A percentile compares a stretch with the other conserved stretches of the same genome.
These are phyloP conservation scores for Otus sunia DNA, from an alignment of 2,113 vertebrate species.

Conservation along the genomic window DNA sequence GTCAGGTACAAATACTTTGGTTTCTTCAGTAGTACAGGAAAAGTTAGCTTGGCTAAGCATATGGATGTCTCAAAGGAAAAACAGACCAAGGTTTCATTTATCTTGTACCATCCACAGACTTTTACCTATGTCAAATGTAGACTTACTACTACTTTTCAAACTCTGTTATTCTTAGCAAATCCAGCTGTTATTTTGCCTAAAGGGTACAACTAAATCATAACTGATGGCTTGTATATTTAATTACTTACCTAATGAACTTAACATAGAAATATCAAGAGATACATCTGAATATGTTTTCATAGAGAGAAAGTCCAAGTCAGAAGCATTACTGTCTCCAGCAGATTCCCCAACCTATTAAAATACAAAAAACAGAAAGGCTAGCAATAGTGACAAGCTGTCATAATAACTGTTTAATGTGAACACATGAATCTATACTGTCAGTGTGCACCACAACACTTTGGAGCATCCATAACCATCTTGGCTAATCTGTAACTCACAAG, in stretches of 20 bases:
- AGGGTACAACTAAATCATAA: background rate
- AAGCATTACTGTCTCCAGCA: conserved; percentile 76
- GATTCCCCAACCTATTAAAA: conserved; percentile 80
- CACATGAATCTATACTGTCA: background rate
- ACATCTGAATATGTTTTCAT: conserved; percentile 91
- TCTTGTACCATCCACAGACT: background rate
- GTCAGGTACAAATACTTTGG: background rate
- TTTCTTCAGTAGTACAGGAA: background rate
- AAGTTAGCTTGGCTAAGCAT: background rate
- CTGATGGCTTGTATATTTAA: background rate
- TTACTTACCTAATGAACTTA: conserved; percentile 87
- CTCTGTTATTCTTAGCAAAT: background rate
- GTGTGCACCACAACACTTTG: background rate
- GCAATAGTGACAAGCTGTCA: background rate
- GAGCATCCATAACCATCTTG: background rate
- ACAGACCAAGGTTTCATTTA: background rate
- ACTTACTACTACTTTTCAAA: background rate
- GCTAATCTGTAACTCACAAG: background rate
- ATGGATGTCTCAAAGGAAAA: background rate
- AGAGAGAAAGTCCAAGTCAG: conserved; percentile 91
- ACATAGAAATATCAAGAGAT: conserved; percentile 91
- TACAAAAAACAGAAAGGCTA: background rate
- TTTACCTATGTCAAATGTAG: background rate
- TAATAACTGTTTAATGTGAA: background rate
- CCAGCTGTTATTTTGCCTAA: background rate